phyloP scores from a whole-genome alignment of 2,797 vertebrate genomes.

The Dermochelys coriacea region DNA sequence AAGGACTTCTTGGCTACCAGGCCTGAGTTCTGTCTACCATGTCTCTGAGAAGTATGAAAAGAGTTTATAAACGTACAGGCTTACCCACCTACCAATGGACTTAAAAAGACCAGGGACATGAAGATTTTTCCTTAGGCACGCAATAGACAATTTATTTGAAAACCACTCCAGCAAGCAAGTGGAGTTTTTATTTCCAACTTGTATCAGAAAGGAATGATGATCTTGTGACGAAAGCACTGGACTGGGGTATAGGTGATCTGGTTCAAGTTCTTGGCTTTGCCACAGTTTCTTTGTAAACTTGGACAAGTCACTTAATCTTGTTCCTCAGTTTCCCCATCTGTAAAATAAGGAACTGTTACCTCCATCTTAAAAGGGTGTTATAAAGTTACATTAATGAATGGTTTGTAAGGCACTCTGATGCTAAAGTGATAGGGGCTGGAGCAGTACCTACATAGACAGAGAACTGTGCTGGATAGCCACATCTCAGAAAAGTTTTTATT shows the following conservation, averaged over 20 bases:
- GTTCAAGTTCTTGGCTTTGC: not conserved
- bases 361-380: not conserved
- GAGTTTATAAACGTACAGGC: not conserved
- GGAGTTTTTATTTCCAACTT: not conserved
- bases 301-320: not conserved
- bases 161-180: too few relatives aligned
- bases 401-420: not conserved
- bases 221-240: not conserved
- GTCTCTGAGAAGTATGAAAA: not conserved
- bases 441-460: not conserved
- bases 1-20: not conserved
- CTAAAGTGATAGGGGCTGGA: not conserved
- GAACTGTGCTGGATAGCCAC: not conserved
- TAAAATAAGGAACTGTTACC: not conserved
- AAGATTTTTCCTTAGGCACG: not conserved
- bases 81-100: not conserved
- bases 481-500: not conserved
- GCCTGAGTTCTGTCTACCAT: accelerated
- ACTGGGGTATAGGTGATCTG: not conserved
- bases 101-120: not conserved
- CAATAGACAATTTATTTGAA: not conserved
- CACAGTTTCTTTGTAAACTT: not conserved
- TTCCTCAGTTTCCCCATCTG: not conserved
- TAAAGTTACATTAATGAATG: not conserved
- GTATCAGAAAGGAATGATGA: not conserved